Percentiles rank a stretch among this genome's conserved stretches.
These are phyloP conservation scores for Arenaria interpres DNA, from an alignment of 2,113 vertebrate species.

Conservation along the genomic window DNA sequence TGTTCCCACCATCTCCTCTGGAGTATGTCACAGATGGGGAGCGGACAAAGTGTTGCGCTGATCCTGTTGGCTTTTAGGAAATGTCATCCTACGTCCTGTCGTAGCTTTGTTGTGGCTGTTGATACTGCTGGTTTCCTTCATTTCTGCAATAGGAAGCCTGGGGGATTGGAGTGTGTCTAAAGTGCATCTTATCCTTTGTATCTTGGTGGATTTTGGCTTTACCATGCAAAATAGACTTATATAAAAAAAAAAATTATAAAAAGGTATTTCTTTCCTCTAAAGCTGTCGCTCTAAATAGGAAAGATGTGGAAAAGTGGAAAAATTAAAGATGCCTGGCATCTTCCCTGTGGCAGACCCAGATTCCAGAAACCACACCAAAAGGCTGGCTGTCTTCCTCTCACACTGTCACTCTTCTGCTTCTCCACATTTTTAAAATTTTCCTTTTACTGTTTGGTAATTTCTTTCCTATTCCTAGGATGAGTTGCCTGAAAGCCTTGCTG, in stretches of 20 bases:
- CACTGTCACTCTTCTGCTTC: not conserved
- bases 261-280: not conserved
- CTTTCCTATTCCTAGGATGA: not conserved
- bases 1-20: not conserved
- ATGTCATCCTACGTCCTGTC: rapidly evolving
- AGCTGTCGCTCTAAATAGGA: not conserved
- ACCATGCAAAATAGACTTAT: not conserved
- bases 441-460: not conserved
- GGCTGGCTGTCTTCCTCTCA: not conserved
- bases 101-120: not conserved
- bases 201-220: not conserved
- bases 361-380: not conserved
- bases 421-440: not conserved
- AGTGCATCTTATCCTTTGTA: not conserved
- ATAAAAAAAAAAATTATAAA: not conserved
- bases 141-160: not conserved
- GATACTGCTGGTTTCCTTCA: not conserved
- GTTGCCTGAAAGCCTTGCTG: not conserved
- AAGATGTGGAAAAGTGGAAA: not conserved
- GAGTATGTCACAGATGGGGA: not conserved
- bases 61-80: not conserved
- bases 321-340: not conserved
- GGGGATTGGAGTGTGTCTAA: not conserved
- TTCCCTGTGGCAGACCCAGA: not conserved
- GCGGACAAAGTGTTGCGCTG: not conserved